phyloP scores from a whole-genome alignment of 2,113 vertebrate species.

The Hyla sarda region DNA sequence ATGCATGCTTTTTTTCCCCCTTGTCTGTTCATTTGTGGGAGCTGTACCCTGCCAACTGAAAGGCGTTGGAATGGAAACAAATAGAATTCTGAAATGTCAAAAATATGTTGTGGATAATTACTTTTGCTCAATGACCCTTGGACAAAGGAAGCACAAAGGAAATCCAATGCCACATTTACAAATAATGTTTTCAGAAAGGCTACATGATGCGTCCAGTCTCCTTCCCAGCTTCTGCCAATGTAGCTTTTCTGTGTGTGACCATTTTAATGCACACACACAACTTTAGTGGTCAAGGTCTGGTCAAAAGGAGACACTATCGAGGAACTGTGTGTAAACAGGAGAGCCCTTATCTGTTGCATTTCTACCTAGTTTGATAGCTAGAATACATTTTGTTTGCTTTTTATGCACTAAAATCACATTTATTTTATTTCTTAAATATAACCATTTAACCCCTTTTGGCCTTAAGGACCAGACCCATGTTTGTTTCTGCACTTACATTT shows the following conservation, averaged over 20 bases:
- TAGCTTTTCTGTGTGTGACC: neutral
- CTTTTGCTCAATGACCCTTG: conserved; percentile 49
- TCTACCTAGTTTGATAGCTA: too few species aligned
- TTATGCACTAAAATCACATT: too few species aligned
- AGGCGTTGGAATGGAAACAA: conserved; percentile 45
- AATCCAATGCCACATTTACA: conserved; percentile 31
- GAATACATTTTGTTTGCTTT: too few species aligned
- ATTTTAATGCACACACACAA: neutral
- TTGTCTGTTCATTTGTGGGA: conserved; percentile 22
- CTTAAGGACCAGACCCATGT: too few species aligned
- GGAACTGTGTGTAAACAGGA: too few species aligned
- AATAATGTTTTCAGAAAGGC: neutral
- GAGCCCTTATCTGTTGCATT: too few species aligned
- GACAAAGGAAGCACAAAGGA: neutral
- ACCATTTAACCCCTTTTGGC: too few species aligned
- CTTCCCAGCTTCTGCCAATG: neutral
- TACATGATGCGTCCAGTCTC: neutral
- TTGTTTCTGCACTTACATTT: too few species aligned
- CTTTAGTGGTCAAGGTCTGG: neutral
- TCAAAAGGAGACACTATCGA: neutral
- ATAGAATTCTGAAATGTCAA: conserved; percentile 50
- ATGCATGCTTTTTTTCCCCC: neutral
- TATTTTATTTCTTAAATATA: too few species aligned
- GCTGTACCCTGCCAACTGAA: conserved; percentile 18
- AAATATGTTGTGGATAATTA: conserved; percentile 55